phyloP scores from a whole-genome alignment of 2,113 vertebrate species.

The Sula dactylatra region DNA sequence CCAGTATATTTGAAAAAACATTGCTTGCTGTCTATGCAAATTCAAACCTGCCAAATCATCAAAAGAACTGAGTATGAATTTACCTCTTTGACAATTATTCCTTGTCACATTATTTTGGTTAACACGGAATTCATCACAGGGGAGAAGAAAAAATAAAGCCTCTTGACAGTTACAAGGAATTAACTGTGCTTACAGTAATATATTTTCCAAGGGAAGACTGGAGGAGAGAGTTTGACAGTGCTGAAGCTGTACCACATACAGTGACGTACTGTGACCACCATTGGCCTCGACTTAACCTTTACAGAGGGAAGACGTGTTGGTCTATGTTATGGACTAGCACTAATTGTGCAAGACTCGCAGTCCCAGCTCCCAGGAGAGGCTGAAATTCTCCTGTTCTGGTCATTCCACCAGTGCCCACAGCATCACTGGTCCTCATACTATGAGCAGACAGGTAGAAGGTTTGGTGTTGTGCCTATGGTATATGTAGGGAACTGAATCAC shows the following conservation, averaged over 20 bases:
- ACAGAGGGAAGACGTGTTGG: not conserved
- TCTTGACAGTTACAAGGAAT: slow-evolving; percentile 27
- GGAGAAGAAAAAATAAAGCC: not conserved
- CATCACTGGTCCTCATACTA: not conserved
- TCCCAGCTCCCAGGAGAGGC: not conserved
- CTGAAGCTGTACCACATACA: not conserved
- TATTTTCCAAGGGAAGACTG: not conserved
- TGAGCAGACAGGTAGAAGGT: not conserved
- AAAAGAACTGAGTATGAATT: slow-evolving; percentile 20
- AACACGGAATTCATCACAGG: slow-evolving; percentile 21
- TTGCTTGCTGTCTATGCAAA: not conserved
- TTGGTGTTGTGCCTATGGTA: not conserved
- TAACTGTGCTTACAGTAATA: not conserved
- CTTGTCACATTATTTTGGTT: slow-evolving; percentile 19
- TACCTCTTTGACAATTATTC: slow-evolving; percentile 41
- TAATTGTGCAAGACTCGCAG: not conserved
- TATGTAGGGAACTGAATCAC: not conserved
- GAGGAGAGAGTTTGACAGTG: not conserved
- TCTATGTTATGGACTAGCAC: not conserved
- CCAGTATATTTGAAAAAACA: not conserved
- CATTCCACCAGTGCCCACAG: not conserved
- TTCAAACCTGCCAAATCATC: slow-evolving; percentile 58
- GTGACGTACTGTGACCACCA: not conserved
- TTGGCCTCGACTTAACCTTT: not conserved
- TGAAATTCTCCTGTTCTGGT: not conserved